phyloP scores from a whole-genome alignment of 2,888 invertebrate genomes.

The Actias luna region DNA sequence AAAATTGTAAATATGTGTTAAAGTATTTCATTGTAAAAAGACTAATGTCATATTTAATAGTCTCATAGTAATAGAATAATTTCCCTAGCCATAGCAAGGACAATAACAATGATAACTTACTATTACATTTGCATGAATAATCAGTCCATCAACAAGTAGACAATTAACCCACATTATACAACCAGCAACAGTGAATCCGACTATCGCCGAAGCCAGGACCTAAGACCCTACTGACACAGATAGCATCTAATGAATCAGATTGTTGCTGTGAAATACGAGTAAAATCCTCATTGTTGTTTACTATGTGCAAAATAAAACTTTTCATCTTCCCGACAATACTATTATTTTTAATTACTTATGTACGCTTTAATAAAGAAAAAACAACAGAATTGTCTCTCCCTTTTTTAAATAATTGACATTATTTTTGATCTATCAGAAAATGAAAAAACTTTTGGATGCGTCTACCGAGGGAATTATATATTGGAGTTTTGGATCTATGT shows the following conservation, averaged over 20 bases:
- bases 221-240: constrained; percentile 53
- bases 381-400: not conserved
- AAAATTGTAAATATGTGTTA: not conserved
- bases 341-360: not conserved
- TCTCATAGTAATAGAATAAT: not conserved
- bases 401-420: not conserved
- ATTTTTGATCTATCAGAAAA: constrained; percentile 48
- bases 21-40: not conserved
- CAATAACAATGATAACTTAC: constrained; percentile 12
- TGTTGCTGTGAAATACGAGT: constrained; percentile 44
- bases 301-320: constrained; percentile 6
- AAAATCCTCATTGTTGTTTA: constrained; percentile 23
- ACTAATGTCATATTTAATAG: not conserved
- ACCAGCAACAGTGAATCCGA: constrained; percentile 47
- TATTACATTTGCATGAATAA: constrained; percentile 16
- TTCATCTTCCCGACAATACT: not conserved
- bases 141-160: constrained; percentile 1
- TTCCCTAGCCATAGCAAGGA: not conserved
- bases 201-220: constrained; percentile 61
- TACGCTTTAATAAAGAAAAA: not conserved
- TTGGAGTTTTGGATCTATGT: constrained; percentile 83
- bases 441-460: constrained; percentile 66
- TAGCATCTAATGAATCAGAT: constrained; percentile 53
- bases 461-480: constrained; percentile 78
- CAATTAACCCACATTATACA: constrained; percentile 56